Evolutionary conservation across 2,888 invertebrate genomes (phyloP), one percentile per base, ranked within the genome.

Genomic region (Plagodis dolabraria): DNA sequence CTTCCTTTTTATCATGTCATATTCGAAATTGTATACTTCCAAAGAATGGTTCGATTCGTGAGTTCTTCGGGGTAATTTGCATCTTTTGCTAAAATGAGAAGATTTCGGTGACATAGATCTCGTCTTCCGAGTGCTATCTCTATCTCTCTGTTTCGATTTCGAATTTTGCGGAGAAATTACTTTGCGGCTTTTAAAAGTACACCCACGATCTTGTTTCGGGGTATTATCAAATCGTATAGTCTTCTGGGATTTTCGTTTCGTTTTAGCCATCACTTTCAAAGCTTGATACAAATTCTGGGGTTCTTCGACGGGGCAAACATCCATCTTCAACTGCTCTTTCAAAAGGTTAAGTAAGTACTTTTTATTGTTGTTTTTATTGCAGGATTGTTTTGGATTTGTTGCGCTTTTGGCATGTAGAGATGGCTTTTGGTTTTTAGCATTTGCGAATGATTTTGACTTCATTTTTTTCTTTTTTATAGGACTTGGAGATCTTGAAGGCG

Each of bases 281-380:
- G 89, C 85, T 64, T 88, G 70, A 52, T 72, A 86, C 6, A 89
- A 68, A 40, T 77, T 87, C 43, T 74, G 68, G 0, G 87, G 87
- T 36, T 87, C 83, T 34, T 80, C 76, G 10, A 70, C 77, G 0
- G 42, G 59, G 2, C 64, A 44, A 0, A 61, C 51, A 0, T 79
- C 75, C 60, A 75, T 73, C 46, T 54, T 69, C 0, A 89, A 55
- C 50, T 89, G 73, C 33, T 82, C 72, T 65, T 85, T 88, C 6
- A 89, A 57, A 6, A 77, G 51, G 5, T 80, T 77, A 0, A 88
- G 49, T 5, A 89, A 63, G 0, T 70, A 66, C 33, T 70, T 75
- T 51, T 83, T 86, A 7, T 69, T 71, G 0, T 68, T 63, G 8
- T 67, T 77, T 38, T 62, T 76, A 7, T 70, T 38, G 10, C 33